A percentile compares a stretch with the other conserved stretches of the same genome.
phyloP scores from a whole-genome alignment of 2,888 invertebrate species.

The Ptycholaimellus sp. region DNA sequence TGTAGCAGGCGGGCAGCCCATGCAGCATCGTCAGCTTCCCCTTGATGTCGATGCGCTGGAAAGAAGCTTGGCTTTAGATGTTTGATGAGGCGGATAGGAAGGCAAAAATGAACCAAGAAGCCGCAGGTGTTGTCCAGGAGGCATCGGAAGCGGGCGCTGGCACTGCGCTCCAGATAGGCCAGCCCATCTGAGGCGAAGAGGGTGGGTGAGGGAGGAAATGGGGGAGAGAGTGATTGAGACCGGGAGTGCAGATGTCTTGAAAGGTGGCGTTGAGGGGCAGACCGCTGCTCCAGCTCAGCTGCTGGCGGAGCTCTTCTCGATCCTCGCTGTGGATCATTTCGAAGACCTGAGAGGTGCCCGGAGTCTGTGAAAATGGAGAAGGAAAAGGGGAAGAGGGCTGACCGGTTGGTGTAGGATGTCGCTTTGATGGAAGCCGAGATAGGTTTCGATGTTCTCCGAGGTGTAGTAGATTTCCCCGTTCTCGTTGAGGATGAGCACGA shows the following conservation, averaged over 20 bases:
- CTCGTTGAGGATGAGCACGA: constrained; percentile 90
- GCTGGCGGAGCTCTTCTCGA: constrained; percentile 47
- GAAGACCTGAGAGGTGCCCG: neutral
- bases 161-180: constrained; percentile 54
- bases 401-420: constrained; percentile 97
- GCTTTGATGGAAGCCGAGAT: constrained; percentile 99
- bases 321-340: constrained; percentile 82
- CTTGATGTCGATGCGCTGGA: constrained; percentile 81
- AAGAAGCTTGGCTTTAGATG: constrained; percentile 8
- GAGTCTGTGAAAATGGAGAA: too few relatives aligned
- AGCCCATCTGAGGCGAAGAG: constrained; percentile 10
- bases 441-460: constrained; percentile 96
- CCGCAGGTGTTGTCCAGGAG: constrained; percentile 96
- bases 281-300: constrained; percentile 9
- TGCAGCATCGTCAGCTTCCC: constrained; percentile 84
- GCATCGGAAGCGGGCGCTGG: constrained; percentile 94
- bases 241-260: constrained; percentile 59
- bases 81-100: neutral
- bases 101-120: constrained; percentile 51
- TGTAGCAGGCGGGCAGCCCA: constrained; percentile 48
- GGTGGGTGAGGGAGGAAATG: too few relatives aligned
- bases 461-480: constrained; percentile 93
- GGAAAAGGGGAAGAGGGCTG: too few relatives aligned
- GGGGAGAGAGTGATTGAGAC: too few relatives aligned
- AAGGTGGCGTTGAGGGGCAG: constrained; percentile 46